A percentile compares a stretch with the other conserved stretches of the same genome.
These are phyloP conservation scores for Dermatemys mawii DNA, from an alignment of 2,113 vertebrate species.

Conservation along the genomic window DNA sequence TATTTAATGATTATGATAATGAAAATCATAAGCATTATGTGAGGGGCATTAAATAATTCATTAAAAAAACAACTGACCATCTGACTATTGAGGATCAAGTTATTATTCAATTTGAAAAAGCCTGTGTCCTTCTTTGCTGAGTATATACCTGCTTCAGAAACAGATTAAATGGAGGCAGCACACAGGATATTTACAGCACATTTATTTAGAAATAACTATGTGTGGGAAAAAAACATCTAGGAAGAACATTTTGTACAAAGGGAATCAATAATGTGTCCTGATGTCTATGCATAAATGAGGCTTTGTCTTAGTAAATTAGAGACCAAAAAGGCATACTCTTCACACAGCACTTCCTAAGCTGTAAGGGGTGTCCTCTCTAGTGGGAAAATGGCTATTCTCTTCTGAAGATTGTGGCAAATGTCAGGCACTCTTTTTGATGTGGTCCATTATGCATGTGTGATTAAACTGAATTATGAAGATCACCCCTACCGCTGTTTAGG, in stretches of 20 bases:
- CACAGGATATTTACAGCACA: slow-evolving; percentile 40
- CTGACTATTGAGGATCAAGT: background rate
- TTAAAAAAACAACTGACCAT: background rate
- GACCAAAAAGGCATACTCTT: slow-evolving; percentile 51
- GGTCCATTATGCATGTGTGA: background rate
- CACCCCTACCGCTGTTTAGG: slow-evolving; percentile 18
- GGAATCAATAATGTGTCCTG: slow-evolving; percentile 36
- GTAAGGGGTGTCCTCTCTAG: slow-evolving; percentile 41
- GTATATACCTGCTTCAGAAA: slow-evolving; percentile 10
- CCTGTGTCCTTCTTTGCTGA: background rate
- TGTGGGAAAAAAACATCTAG: slow-evolving; percentile 35
- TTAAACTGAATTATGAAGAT: background rate
- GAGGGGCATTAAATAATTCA: background rate
- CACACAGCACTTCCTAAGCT: slow-evolving; percentile 60
- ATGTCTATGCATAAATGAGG: slow-evolving; percentile 44
- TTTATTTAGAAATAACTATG: slow-evolving; percentile 65
- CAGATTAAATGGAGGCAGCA: slow-evolving; percentile 40
- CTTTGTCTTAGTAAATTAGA: slow-evolving; percentile 63
- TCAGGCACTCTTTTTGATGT: slow-evolving; percentile 16
- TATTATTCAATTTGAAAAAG: slow-evolving; percentile 1
- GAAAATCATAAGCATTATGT: background rate
- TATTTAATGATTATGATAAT: background rate
- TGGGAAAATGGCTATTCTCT: slow-evolving; percentile 38
- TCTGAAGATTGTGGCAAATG: slow-evolving; percentile 36
- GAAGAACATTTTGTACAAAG: slow-evolving; percentile 50